Base-by-base conservation (phyloP, 1,140 invertebrate genomes). In the Neomicropteryx cornuta region DNA sequence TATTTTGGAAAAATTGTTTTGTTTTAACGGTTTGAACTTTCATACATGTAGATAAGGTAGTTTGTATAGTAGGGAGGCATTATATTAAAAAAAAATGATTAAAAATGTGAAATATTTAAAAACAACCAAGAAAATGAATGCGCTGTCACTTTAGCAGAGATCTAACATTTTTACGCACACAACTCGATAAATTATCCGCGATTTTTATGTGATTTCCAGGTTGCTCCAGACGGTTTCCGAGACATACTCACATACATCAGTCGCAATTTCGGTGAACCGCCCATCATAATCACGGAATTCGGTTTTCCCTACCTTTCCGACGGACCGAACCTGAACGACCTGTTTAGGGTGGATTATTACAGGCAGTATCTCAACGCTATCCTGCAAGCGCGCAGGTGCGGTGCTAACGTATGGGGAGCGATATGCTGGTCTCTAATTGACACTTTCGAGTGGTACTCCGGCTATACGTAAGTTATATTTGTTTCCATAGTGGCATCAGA, bases 241-340 rank as follows among this genome's bases (percentile, higher is more conserved):
- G 23, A 38, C n/a, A 41, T 43, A 39, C 39, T 81, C 5, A 70
- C 67, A 8, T 73, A 71, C 62, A 69, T 83, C 19, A 65, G 68
- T 35, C 49, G 65, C 3, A 55, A 68, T 20, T 83, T 79, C 44
- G 53, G 61, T 14, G 70, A 74, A 52, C 61, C 70, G 2, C 51
- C 58, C 24, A 58, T 82, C 11, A 62, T 73, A 14, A 64, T 83
- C 3, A 74, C 74, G 8, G 79, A 81, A 65, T 81, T 80, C 51
- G 79, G 79, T 3, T 58, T 65, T 41, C 59, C n/a, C n/a, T n/a
- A n/a, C n/a, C n/a, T n/a, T n/a, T n/a, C 72, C 33, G 69, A 76
- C 54, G 52, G 56, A 16, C 57, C 59, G n/a, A 60, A 62, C 18
- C 31, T 71, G 5, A 43, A 67, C 18, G 75, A 79, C 52, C 32